These are phyloP conservation scores for Lithophane leautieri DNA, from an alignment of 2,888 invertebrate genomes.

Conservation along the genomic window DNA sequence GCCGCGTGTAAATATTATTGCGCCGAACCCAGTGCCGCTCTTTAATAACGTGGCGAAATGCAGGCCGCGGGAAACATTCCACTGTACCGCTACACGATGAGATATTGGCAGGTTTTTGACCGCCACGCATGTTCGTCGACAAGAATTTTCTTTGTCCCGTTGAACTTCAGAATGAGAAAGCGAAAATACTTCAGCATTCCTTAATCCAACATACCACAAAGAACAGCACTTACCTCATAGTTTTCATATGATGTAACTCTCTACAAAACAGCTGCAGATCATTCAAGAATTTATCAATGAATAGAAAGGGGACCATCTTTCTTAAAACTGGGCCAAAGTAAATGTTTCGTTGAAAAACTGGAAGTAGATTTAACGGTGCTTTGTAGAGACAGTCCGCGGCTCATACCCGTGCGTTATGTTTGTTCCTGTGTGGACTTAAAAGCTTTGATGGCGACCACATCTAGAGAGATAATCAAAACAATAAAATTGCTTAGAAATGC, in stretches of 20 bases:
- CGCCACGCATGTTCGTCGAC: constrained; percentile 65
- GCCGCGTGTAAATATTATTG: constrained; percentile 81
- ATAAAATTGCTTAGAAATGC: constrained; percentile 35
- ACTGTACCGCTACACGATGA: constrained; percentile 76
- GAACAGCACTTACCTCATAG: constrained; percentile 15
- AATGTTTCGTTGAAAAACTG: constrained; percentile 76
- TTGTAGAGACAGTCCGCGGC: constrained; percentile 70
- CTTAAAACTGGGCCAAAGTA: constrained; percentile 75
- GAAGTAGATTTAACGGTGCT: constrained; percentile 79
- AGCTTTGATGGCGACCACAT: constrained; percentile 56
- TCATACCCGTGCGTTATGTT: constrained; percentile 64
- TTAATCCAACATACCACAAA: constrained; percentile 17
- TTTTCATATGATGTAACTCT: constrained; percentile 20
- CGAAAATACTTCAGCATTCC: constrained; percentile 47
- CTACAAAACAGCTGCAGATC: constrained; percentile 46
- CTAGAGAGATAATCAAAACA: constrained; percentile 51
- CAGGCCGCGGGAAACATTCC: constrained; percentile 73
- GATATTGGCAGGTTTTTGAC: constrained; percentile 77
- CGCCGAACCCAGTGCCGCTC: constrained; percentile 69
- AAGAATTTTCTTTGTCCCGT: constrained; percentile 76
- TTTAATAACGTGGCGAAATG: constrained; percentile 74
- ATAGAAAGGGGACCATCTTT: constrained; percentile 63
- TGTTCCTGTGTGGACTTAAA: constrained; percentile 69
- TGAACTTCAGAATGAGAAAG: constrained; percentile 66
- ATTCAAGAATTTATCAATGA: constrained; percentile 59